Conservation (phyloP, 1,140 invertebrate species). For the Drosophila seguyi region DNA sequence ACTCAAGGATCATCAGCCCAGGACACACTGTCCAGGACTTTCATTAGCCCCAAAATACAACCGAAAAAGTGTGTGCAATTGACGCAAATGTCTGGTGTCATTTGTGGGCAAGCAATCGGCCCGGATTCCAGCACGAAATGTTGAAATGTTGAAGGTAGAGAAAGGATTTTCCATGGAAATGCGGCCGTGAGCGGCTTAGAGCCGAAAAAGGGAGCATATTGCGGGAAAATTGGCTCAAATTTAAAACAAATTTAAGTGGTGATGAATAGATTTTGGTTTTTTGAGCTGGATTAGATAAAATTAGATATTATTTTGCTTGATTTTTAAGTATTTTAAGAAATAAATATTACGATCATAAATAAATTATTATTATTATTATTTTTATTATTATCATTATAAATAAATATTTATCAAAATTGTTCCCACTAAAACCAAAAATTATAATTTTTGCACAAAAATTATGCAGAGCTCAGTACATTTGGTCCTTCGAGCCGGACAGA, state of each 20-base stretch:
- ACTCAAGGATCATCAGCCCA: slow-evolving; percentile 7
- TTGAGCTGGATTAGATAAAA: not conserved
- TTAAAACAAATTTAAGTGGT: not conserved
- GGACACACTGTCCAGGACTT: slow-evolving; percentile 41
- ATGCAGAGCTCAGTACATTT: too few species aligned
- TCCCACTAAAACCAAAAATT: too few species aligned
- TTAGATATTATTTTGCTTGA: not conserved
- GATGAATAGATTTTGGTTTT: not conserved
- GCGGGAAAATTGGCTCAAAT: not conserved
- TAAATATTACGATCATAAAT: too few species aligned
- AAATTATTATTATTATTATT: too few species aligned
- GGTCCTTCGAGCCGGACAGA: too few species aligned
- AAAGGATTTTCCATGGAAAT: slow-evolving; percentile 19
- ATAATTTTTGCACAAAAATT: too few species aligned
- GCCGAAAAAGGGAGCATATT: not conserved
- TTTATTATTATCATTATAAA: too few species aligned
- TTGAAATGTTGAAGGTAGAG: slow-evolving; percentile 9
- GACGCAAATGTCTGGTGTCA: slow-evolving; percentile 34
- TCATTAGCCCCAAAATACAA: slow-evolving; percentile 31
- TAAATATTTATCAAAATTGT: too few species aligned
- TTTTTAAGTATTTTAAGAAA: not conserved
- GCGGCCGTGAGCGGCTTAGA: too few species aligned
- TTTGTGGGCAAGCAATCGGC: slow-evolving; percentile 30
- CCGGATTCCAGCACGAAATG: slow-evolving; percentile 6
- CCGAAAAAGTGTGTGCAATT: slow-evolving; percentile 28